These are phyloP conservation scores for Carabus problematicus DNA, from an alignment of 2,888 invertebrate genomes.

Conservation along the genomic window DNA sequence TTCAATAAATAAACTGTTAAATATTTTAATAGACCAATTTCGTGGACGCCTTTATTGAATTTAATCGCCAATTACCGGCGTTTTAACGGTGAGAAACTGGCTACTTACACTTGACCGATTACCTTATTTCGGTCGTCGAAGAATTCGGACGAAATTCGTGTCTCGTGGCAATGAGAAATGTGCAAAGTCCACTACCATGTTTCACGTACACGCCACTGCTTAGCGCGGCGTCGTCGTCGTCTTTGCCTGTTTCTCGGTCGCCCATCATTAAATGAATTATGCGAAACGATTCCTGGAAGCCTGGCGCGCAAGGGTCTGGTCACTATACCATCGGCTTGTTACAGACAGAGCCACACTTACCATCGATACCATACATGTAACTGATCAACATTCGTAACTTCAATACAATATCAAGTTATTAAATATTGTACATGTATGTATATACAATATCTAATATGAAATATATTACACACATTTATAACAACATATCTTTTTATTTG, in stretches of 20 bases:
- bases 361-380: no score
- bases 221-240: not conserved
- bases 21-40: conserved; percentile 26
- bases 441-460: not conserved
- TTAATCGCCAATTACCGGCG: conserved; percentile 19
- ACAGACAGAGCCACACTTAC: conserved; percentile 8
- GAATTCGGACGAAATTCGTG: conserved; percentile 12
- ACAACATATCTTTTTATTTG: no score
- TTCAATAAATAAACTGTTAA: conserved; percentile 23
- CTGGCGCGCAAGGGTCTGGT: not conserved
- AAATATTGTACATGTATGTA: not conserved
- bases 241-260: conserved; percentile 3
- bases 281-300: conserved; percentile 17
- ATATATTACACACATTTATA: not conserved
- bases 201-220: not conserved
- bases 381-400: not conserved
- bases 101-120: conserved; percentile 8
- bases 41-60: conserved; percentile 17
- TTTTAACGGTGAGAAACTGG: conserved; percentile 21
- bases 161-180: conserved; percentile 8
- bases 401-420: not conserved
- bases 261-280: conserved; percentile 24
- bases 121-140: conserved; percentile 5
- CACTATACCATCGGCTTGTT: conserved; percentile 13
- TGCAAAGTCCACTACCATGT: not conserved